Conservation (phyloP, 2,888 invertebrate genomes). For the Dryomyza anilis region DNA sequence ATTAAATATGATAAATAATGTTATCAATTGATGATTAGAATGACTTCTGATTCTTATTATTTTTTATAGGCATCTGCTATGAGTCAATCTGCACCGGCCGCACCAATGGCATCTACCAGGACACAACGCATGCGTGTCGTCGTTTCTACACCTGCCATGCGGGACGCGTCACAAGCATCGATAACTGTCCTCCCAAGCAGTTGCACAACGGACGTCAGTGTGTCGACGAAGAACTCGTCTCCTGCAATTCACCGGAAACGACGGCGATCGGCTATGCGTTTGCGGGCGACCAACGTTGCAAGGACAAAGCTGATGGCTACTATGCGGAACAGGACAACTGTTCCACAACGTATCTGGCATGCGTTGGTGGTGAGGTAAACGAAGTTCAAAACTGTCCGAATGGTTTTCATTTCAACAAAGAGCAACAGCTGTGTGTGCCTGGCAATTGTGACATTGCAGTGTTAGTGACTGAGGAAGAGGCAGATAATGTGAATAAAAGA, state of each 20-base stretch:
- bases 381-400: conserved; percentile 48
- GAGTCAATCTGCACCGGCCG: conserved; percentile 63
- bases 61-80: conserved; percentile 64
- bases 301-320: conserved; percentile 46
- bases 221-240: conserved; percentile 58
- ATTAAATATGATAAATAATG: too few relatives aligned
- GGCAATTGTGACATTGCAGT: conserved; percentile 37
- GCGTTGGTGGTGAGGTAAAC: conserved; percentile 45
- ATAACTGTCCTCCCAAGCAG: conserved; percentile 62
- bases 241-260: conserved; percentile 63
- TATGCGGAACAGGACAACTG: conserved; percentile 47
- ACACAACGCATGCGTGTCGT: conserved; percentile 66
- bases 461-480: too few relatives aligned
- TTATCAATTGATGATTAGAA: too few relatives aligned
- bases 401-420: conserved; percentile 47
- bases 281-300: conserved; percentile 45
- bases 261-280: conserved; percentile 50
- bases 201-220: conserved; percentile 65
- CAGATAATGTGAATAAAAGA: too few relatives aligned
- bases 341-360: conserved; percentile 48
- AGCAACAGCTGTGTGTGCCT: conserved; percentile 42
- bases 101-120: conserved; percentile 65
- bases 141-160: conserved; percentile 64
- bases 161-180: conserved; percentile 62
- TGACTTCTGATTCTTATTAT: neutral